Percentiles rank a stretch among this genome's conserved stretches.
Evolutionary conservation across 2,888 invertebrate species (phyloP).

Genomic region (Ormyrus thymus): DNA sequence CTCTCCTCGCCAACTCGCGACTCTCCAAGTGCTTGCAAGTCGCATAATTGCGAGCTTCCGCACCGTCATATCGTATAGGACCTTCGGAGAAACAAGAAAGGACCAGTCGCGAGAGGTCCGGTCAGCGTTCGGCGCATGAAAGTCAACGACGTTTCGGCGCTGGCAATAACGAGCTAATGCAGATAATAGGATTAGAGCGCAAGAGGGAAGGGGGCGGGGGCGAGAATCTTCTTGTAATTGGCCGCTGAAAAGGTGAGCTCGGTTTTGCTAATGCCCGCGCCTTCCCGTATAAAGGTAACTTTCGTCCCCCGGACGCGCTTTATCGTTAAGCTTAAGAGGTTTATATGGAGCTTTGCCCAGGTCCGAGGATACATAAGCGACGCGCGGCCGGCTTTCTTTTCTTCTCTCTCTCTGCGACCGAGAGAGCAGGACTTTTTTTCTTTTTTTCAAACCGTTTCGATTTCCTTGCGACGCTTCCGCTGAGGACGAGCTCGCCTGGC

Average conservation of each 20-base stretch:
- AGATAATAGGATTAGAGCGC: constrained; percentile 72
- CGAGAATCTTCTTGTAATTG: constrained; percentile 68
- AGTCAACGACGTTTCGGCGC: background rate
- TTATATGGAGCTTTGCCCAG: constrained; percentile 34
- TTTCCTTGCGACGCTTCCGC: no score
- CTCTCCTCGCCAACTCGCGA: no score
- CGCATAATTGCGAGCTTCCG: no score
- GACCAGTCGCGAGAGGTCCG: background rate
- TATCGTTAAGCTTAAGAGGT: constrained; percentile 56
- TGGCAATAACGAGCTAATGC: constrained; percentile 74
- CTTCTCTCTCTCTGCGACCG: no score
- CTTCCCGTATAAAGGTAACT: constrained; percentile 15
- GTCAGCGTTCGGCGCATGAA: background rate
- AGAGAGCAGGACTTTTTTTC: no score
- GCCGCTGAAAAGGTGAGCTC: constrained; percentile 73
- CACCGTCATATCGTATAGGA: background rate
- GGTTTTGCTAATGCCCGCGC: constrained; percentile 46
- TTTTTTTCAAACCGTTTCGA: no score
- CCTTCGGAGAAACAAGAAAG: background rate
- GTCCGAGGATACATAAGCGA: background rate
- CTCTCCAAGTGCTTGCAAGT: no score
- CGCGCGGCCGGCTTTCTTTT: background rate
- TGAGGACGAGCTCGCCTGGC: background rate
- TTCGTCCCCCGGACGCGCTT: constrained; percentile 28
- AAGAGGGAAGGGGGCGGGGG: background rate